Evolutionary conservation across 1,140 invertebrate species (phyloP).

Genomic region (Aphelinus certus): DNA sequence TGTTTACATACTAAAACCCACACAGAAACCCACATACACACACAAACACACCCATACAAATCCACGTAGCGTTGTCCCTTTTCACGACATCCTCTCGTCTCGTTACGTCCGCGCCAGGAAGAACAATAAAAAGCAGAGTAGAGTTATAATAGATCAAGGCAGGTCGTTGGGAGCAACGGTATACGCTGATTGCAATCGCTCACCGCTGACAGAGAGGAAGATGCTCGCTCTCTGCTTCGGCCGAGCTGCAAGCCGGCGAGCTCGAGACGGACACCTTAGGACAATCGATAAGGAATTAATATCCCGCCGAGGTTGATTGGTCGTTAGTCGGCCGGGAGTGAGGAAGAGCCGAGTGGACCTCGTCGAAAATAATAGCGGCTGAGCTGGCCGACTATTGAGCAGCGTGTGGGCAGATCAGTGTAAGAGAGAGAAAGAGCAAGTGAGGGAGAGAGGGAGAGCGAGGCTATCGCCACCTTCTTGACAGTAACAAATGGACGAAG

Average conservation of each 20-base stretch:
- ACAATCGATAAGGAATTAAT: constrained; percentile 65
- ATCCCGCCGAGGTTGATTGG: constrained; percentile 59
- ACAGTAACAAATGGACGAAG: constrained; percentile 73
- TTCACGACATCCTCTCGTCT: not conserved
- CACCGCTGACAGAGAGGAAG: constrained; percentile 40
- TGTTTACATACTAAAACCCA: too few species aligned
- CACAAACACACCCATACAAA: too few species aligned
- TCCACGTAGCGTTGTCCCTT: not conserved
- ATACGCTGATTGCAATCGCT: constrained; percentile 50
- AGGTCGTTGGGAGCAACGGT: constrained; percentile 51
- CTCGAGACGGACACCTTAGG: constrained; percentile 46
- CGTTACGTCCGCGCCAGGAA: not conserved
- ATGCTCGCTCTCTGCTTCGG: constrained; percentile 38
- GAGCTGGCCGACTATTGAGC: constrained; percentile 43
- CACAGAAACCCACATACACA: too few species aligned
- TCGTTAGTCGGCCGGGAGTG: constrained; percentile 50
- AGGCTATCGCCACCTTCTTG: constrained; percentile 69
- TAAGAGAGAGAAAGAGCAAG: constrained; percentile 37
- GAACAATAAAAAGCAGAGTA: not conserved
- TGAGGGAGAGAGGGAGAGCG: constrained; percentile 53
- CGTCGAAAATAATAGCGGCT: constrained; percentile 61
- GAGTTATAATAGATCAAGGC: constrained; percentile 38
- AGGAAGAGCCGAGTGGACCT: constrained; percentile 14
- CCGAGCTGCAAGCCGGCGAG: constrained; percentile 41
- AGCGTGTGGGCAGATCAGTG: constrained; percentile 55